Conservation (phyloP, 2,888 invertebrate genomes). For the Drosophila setosimentum region DNA sequence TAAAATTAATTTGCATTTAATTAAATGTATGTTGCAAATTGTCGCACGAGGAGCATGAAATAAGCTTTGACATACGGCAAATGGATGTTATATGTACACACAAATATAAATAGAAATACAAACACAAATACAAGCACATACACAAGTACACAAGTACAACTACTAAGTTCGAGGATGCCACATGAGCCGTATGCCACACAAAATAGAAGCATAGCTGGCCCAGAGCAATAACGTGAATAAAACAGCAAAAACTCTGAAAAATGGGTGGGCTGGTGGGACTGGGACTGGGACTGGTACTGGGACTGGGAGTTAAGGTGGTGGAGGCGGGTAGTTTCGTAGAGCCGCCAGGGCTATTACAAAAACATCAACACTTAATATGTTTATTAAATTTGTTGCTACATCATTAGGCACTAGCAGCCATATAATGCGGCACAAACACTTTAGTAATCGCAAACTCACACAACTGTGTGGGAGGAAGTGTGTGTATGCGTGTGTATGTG, state of each 20-base stretch:
- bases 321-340: constrained; percentile 30
- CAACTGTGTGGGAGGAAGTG: background rate
- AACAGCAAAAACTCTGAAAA: constrained; percentile 28
- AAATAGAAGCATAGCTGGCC: constrained; percentile 12
- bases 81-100: constrained; percentile 16
- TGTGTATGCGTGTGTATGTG: background rate
- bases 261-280: background rate
- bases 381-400: constrained; percentile 82
- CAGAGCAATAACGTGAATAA: constrained; percentile 38
- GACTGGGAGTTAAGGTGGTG: background rate
- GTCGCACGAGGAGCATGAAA: constrained; percentile 32
- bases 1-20: constrained; percentile 64
- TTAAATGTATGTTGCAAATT: constrained; percentile 63
- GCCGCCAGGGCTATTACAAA: constrained; percentile 70
- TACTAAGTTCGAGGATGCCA: constrained; percentile 26
- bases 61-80: constrained; percentile 47
- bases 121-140: constrained; percentile 2
- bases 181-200: constrained; percentile 28
- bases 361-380: constrained; percentile 81
- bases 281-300: background rate
- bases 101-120: background rate
- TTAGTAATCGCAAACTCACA: constrained; percentile 38
- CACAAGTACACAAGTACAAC: constrained; percentile 2
- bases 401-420: constrained; percentile 80
- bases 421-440: constrained; percentile 76